Evolutionary conservation across 2,113 vertebrate genomes (phyloP), one percentile per base, ranked within the genome.

Genomic region (Neopipo cinnamomea): DNA sequence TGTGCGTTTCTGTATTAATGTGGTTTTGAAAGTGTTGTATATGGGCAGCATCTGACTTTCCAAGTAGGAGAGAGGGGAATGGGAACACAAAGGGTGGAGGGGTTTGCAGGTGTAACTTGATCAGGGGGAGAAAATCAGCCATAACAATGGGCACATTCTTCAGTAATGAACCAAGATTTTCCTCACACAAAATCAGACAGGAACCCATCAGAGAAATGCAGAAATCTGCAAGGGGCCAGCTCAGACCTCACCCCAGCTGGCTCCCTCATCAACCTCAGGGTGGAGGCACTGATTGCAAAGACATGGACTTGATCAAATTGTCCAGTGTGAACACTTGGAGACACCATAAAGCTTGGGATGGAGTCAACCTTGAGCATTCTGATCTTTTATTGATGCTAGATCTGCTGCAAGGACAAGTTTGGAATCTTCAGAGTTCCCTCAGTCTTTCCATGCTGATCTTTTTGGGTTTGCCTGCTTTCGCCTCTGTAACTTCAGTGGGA

Each of bases 31-130:
- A 78, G 50, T 55, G 68, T 46, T 49, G 6, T 28, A 50, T 31
- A 67, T 0, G 0, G 70, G 42, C 55, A 94, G 42, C 35, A 71
- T 7, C 25, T 4, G 0, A 8, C 21, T 30, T 80, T 67, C 73
- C 68, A 74, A 35, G 50, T 4, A 77, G 59, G 47, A 63, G 52
- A 88, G 11, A 50, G 33, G 68, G 20, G n/a, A 95, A 77, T 25
- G 65, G 41, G 49, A 80, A 44, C 21, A 22, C 1, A 0, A 14
- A 66, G 21, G 30, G 21, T 52, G n/a, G 55, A 17, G 6, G 6
- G 9, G 5, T 53, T 77, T 86, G 41, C 44, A 65, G 70, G 39
- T 61, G 30, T 65, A 22, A 66, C 21, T 46, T 0, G 3, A 78
- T 41, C 21, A 39, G 35, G 33, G 14, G 66, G 73, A 88, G 58